Evolutionary conservation across 2,888 invertebrate species (phyloP), one percentile per base, ranked within the genome.

Genomic region (Sceliomorpha sp.): DNA sequence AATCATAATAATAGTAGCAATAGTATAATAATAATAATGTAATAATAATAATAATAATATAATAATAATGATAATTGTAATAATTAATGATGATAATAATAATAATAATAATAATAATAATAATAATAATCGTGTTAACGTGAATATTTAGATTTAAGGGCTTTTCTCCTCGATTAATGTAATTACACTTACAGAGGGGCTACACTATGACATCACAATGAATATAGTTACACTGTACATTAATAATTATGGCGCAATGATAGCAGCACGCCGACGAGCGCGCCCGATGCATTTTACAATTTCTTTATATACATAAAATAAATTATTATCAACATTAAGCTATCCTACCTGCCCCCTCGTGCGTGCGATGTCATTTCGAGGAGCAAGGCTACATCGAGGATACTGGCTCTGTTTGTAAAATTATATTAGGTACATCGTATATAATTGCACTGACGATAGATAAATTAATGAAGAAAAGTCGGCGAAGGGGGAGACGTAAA

Each of bases 221-320:
- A 81, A 84, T 87, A 88, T 87, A 87, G 79, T 87, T 88, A 88
- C 87, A 88, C 87, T 88, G 88, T 88, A 88, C 88, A 88, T 81
- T 83, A 83, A 82, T 84, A 79, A 81, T 78, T 77, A 82, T 78
- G 79, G 74, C 67, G 76, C 74, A 75, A 70, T 77, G 70, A 72
- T 20, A 48, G 59, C 40, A 40, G 70, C 56, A 60, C 69, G 66
- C 70, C 73, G 69, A 71, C 70, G 62, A 73, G 68, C 75, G 75
- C 63, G 76, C 74, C 77, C 77, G 78, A 74, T 67, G 75, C 81
- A 82, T 83, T 82, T 80, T 85, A 86, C 82, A 85, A 85, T 81
- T 84, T 80, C 80, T 83, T 81, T 80, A 88, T 87, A 86, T 87
- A 87, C 85, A 88, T 84, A 79, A 86, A 87, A 87, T 88, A 87